phyloP scores from a whole-genome alignment of 2,113 vertebrate genomes.

The Pluvialis apricaria region DNA sequence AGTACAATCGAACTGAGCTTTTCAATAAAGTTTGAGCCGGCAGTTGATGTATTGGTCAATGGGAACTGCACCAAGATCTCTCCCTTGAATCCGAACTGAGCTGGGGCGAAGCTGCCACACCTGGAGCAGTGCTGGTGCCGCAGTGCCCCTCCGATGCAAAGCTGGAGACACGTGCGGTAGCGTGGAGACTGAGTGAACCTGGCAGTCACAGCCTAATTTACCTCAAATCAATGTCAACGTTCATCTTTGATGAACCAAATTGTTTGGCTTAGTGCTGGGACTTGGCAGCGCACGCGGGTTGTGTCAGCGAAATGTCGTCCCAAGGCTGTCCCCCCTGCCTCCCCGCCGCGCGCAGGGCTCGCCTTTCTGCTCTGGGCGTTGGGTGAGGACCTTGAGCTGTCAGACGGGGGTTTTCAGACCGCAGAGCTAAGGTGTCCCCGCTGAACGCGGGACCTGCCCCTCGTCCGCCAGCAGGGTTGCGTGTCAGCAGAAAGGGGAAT shows the following conservation, averaged over 20 bases:
- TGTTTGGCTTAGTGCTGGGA: background rate
- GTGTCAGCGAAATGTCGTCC: background rate
- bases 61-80: background rate
- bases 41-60: background rate
- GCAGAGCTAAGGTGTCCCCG: background rate
- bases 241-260: background rate
- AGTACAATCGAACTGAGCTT: slow-evolving; percentile 2
- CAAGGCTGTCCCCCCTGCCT: background rate
- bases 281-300: background rate
- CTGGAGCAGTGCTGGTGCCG: background rate
- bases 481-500: background rate
- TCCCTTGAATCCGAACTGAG: background rate
- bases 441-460: background rate
- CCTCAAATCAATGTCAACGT: background rate
- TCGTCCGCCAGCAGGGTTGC: background rate
- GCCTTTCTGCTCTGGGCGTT: background rate
- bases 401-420: rapidly evolving
- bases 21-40: background rate
- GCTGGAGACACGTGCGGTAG: background rate
- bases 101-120: background rate
- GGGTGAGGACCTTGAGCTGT: background rate
- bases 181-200: background rate
- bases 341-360: rapidly evolving
- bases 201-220: background rate
- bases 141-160: background rate